Percentiles rank a stretch among this genome's conserved stretches.
Evolutionary conservation across 2,797 vertebrate species (phyloP).

Genomic region (Cuniculus paca): DNA sequence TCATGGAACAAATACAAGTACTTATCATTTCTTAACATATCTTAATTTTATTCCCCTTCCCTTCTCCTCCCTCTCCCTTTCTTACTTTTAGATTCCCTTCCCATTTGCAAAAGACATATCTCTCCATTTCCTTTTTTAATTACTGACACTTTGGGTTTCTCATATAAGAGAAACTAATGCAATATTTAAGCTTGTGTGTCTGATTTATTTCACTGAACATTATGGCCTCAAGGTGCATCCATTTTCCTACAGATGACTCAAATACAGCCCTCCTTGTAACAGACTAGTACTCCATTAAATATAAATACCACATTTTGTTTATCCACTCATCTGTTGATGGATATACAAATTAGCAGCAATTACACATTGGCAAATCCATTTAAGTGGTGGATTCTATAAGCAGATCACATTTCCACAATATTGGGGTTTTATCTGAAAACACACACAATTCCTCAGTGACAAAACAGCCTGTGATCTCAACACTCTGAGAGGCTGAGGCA

Average conservation of each 20-base stretch:
- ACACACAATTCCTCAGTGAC: neutral
- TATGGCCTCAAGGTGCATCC: neutral
- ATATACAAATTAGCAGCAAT: neutral
- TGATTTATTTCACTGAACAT: neutral
- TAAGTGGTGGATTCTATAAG: neutral
- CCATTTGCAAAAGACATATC: neutral
- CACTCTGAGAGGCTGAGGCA: neutral
- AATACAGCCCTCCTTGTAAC: neutral
- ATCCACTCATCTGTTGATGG: neutral
- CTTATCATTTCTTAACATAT: neutral
- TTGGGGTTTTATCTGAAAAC: conserved; percentile 44
- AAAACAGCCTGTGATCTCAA: neutral
- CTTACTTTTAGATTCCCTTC: neutral
- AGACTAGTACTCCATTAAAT: neutral
- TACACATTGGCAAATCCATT: neutral
- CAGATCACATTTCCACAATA: neutral
- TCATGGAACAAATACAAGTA: neutral
- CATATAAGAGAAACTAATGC: neutral
- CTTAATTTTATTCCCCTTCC: neutral
- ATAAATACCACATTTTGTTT: neutral
- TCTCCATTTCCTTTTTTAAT: neutral
- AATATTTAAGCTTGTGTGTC: neutral
- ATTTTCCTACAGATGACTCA: neutral
- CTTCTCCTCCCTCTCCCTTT: neutral
- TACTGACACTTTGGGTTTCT: neutral